These are phyloP conservation scores for Drosophila seclusa DNA, from an alignment of 2,888 invertebrate genomes.

Conservation along the genomic window DNA sequence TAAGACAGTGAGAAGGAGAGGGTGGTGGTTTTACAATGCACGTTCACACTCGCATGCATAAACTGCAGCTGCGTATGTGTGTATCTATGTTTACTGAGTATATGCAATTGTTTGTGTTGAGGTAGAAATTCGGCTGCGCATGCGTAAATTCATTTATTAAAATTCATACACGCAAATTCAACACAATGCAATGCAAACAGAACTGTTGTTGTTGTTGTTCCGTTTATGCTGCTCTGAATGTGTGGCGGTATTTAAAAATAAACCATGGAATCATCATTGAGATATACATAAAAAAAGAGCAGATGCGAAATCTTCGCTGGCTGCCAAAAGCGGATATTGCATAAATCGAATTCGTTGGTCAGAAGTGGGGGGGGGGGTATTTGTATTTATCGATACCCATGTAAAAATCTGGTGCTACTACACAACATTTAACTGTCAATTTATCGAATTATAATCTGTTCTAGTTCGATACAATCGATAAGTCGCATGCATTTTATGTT, in stretches of 20 bases:
- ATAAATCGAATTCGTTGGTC: slow-evolving; percentile 28
- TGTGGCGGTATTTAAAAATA: slow-evolving; percentile 75
- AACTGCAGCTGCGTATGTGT: slow-evolving; percentile 1
- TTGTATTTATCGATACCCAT: neutral
- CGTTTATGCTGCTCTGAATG: slow-evolving; percentile 35
- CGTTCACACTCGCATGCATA: slow-evolving; percentile 17
- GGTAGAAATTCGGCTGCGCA: slow-evolving; percentile 51
- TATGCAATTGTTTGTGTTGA: neutral
- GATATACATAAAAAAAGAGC: slow-evolving; percentile 5
- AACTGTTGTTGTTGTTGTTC: slow-evolving; percentile 14
- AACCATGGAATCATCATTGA: slow-evolving; percentile 80
- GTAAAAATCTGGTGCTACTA: neutral
- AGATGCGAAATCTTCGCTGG: slow-evolving; percentile 24
- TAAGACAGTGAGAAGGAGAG: slow-evolving; percentile 27
- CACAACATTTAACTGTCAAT: neutral
- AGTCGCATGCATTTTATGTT: slow-evolving; percentile 1
- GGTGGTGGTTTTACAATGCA: slow-evolving; percentile 34
- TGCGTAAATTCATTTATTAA: slow-evolving; percentile 49
- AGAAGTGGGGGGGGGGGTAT: neutral
- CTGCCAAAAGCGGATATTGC: slow-evolving; percentile 44
- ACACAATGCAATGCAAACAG: slow-evolving; percentile 47
- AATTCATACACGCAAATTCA: slow-evolving; percentile 22
- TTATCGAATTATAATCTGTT: neutral
- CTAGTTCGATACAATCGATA: neutral
- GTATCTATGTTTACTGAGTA: neutral